Percentiles rank a stretch among this genome's conserved stretches.
These are phyloP conservation scores for Acrossocheilus wenchowensis DNA, from an alignment of 2,797 vertebrate genomes.

Conservation along the genomic window DNA sequence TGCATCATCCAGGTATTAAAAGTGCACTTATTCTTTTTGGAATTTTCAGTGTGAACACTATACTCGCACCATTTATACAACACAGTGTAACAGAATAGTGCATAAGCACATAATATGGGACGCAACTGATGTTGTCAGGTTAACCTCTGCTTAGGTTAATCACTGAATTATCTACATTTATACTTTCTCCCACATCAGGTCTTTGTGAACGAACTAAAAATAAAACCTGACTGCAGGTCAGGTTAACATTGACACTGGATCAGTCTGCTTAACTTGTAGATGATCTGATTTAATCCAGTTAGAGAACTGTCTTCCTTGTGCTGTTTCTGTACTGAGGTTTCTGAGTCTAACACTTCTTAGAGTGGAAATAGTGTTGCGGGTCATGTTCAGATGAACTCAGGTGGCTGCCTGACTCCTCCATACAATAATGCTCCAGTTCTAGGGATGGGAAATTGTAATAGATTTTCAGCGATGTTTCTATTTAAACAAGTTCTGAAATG, in stretches of 20 bases:
- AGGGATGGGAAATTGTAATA: no score
- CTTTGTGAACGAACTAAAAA: constrained; percentile 1
- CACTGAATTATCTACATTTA: neutral
- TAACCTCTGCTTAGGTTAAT: neutral
- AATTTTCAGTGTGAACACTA: neutral
- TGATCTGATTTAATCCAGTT: constrained; percentile 48
- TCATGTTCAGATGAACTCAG: constrained; percentile 13
- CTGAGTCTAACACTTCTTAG: neutral
- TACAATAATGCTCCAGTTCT: neutral
- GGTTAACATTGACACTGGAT: constrained; percentile 31
- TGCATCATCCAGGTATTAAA: neutral
- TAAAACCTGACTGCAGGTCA: neutral
- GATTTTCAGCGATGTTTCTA: neutral
- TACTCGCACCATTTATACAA: neutral
- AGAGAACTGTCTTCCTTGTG: neutral
- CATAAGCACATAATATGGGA: neutral
- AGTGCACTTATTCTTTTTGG: neutral
- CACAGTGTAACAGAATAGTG: neutral
- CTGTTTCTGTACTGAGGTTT: constrained; percentile 4
- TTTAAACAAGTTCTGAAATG: neutral
- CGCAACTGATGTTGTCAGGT: neutral
- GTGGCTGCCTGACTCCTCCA: neutral
- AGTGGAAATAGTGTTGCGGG: neutral
- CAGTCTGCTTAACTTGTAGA: constrained; percentile 44
- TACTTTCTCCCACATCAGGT: neutral